A percentile compares a stretch with the other conserved stretches of the same genome.
Evolutionary conservation across 2,797 vertebrate genomes (phyloP).

Genomic region (Spondyliosoma cantharus): DNA sequence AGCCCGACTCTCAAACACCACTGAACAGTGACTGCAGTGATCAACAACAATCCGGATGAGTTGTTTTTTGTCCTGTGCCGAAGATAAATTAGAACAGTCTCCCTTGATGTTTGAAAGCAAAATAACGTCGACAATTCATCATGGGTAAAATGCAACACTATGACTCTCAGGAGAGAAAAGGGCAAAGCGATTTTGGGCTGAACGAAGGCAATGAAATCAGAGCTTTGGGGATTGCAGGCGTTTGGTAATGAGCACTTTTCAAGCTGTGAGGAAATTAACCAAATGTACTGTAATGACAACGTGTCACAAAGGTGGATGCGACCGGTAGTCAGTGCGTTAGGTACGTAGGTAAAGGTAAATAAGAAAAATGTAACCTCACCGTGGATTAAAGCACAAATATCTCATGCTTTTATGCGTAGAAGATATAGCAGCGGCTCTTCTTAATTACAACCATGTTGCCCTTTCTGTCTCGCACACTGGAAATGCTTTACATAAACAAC

Average conservation of each 20-base stretch:
- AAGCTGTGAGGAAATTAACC: constrained; percentile 33
- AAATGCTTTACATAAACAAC: constrained; percentile 30
- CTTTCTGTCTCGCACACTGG: background rate
- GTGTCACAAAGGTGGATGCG: background rate
- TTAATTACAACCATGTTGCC: constrained; percentile 20
- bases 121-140: constrained; percentile 36
- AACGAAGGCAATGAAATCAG: constrained; percentile 34
- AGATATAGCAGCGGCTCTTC: constrained; percentile 4
- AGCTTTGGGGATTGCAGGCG: constrained; percentile 23
- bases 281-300: constrained; percentile 19
- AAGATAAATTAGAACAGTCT: constrained; percentile 19
- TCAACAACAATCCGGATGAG: constrained; percentile 18
- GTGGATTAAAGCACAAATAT: constrained; percentile 32
- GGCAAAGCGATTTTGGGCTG: constrained; percentile 41
- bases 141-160: constrained; percentile 23
- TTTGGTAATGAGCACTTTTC: constrained; percentile 40
- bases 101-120: constrained; percentile 21
- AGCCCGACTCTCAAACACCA: background rate
- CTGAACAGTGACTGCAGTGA: background rate
- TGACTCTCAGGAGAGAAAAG: constrained; percentile 19
- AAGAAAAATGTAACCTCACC: background rate
- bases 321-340: background rate
- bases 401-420: constrained; percentile 4
- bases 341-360: background rate
- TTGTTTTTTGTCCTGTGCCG: constrained; percentile 3